These are phyloP conservation scores for Trachelus tabidus DNA, from an alignment of 2,888 invertebrate species.

Conservation along the genomic window DNA sequence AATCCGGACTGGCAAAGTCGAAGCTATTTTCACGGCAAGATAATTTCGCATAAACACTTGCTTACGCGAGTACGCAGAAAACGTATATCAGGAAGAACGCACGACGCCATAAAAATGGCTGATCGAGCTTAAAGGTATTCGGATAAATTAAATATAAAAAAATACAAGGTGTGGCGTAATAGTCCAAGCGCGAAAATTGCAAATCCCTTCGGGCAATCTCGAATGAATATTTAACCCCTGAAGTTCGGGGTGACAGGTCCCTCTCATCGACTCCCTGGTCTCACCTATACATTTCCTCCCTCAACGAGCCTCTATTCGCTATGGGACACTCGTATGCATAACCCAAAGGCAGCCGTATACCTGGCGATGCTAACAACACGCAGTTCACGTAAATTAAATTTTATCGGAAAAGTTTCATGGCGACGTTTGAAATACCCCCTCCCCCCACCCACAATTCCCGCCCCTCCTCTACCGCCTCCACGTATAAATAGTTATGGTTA, in stretches of 20 bases:
- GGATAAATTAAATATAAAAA: neutral
- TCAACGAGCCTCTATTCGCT: neutral
- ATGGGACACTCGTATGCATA: neutral
- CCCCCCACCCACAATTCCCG: neutral
- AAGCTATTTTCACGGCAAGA: neutral
- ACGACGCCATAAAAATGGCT: neutral
- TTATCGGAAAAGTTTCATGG: constrained; percentile 23
- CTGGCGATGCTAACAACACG: constrained; percentile 2
- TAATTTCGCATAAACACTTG: neutral
- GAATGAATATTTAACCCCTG: constrained; percentile 50
- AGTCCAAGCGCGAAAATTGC: constrained; percentile 30
- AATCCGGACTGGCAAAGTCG: neutral
- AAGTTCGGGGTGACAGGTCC: constrained; percentile 1
- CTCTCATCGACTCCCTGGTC: neutral
- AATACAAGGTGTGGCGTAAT: neutral
- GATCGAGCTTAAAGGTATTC: neutral
- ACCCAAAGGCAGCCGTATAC: neutral
- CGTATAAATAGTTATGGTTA: neutral
- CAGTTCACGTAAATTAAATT: constrained; percentile 22
- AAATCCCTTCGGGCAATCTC: constrained; percentile 40
- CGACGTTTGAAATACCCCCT: neutral
- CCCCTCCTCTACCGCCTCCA: neutral
- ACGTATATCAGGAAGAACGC: neutral
- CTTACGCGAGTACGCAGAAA: neutral
- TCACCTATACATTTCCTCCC: neutral